Evolutionary conservation across 2,113 vertebrate genomes (phyloP), one percentile per base, ranked within the genome.

Genomic region (Copsychus sechellarum): DNA sequence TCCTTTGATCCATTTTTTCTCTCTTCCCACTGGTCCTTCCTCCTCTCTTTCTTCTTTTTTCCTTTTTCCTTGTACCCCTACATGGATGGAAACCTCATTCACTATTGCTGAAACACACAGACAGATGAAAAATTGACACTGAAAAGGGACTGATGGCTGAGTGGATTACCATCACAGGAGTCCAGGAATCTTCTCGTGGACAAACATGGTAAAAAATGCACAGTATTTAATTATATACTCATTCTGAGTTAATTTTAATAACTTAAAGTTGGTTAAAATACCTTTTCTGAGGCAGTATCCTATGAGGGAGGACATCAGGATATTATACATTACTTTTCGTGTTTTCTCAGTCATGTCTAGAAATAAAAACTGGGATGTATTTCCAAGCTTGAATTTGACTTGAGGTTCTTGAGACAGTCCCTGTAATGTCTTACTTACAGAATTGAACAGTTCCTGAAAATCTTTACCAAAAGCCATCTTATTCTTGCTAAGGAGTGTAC

Each of bases 281-380:
- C 5, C 1, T n/a, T 56, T 80, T 73, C 53, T 51, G 16, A 51
- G 50, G 48, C 29, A 6, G 3, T 50, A 31, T 65, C 42, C 24
- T 11, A 0, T 51, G 38, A 73, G 16, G 21, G 26, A 51, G 23
- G 26, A 12, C 14, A 65, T 61, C 5, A 65, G 33, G 84, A 65
- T 4, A 4, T 40, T 54, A 33, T 11, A 29, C 1, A 3, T 33
- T 51, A 70, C 6, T 36, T 54, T 62, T 5, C 0, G 0, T 28
- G 12, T 61, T 83, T 62, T 80, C 58, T 65, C 28, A 36, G 0
- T 33, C 18, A 9, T 22, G 33, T 57, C 47, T 83, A 20, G 31
- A 73, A 77, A 51, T 70, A 54, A 86, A 92, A 86, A 51, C 6
- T 5, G 4, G 6, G 11, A 33, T 47, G 3, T 34, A 50, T 73